Evolutionary conservation across 1,140 invertebrate species (phyloP).

Genomic region (Lethocerus indicus): DNA sequence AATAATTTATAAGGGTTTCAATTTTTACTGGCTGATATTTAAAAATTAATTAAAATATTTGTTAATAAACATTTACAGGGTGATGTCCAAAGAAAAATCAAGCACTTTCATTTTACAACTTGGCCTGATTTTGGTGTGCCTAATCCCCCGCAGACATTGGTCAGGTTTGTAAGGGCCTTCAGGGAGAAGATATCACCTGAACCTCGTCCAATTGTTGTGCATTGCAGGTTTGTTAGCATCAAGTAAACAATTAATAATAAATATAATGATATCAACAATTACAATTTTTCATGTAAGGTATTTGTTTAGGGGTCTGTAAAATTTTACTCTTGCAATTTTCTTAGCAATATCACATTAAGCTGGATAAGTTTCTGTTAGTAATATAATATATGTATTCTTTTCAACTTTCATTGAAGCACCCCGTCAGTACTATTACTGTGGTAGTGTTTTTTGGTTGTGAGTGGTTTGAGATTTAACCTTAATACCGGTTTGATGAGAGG

Average conservation of each 20-base stretch:
- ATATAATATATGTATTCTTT: too few species aligned
- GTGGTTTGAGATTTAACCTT: too few species aligned
- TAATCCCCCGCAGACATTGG: slow-evolving; percentile 78
- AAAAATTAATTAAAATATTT: background rate
- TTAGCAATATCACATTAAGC: too few species aligned
- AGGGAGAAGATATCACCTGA: slow-evolving; percentile 71
- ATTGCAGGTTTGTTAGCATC: slow-evolving; percentile 49
- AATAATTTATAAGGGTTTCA: background rate
- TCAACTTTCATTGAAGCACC: too few species aligned
- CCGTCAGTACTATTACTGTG: too few species aligned
- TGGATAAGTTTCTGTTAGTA: too few species aligned
- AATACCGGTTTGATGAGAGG: too few species aligned
- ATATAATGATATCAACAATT: too few species aligned
- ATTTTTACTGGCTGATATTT: background rate
- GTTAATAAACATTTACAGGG: slow-evolving; percentile 34
- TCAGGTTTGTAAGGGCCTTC: slow-evolving; percentile 80
- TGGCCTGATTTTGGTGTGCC: slow-evolving; percentile 96
- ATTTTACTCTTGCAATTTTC: too few species aligned
- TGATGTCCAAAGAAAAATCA: slow-evolving; percentile 64
- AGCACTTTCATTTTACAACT: slow-evolving; percentile 91
- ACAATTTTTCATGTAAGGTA: too few species aligned
- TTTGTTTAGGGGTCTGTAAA: too few species aligned
- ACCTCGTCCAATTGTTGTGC: slow-evolving; percentile 80
- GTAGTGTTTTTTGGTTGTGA: too few species aligned
- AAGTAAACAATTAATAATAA: background rate